These are phyloP conservation scores for Acanthococcus lagerstroemiae DNA, from an alignment of 2,888 invertebrate genomes.

Conservation along the genomic window DNA sequence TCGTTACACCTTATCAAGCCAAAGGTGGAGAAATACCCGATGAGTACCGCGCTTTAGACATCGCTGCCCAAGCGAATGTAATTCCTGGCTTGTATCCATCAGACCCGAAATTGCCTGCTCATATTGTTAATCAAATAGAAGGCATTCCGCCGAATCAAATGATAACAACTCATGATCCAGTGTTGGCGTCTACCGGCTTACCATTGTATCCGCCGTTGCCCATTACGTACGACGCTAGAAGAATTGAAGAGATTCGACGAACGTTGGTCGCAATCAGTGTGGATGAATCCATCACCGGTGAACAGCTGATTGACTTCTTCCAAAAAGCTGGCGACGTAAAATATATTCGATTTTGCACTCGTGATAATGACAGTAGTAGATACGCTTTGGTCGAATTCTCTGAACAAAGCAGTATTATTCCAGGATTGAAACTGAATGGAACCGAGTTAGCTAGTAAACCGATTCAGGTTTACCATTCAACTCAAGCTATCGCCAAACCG, in stretches of 20 bases:
- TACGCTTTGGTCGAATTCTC: slow-evolving; percentile 88
- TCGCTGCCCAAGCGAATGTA: slow-evolving; percentile 79
- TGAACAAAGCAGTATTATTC: slow-evolving; percentile 78
- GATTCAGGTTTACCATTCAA: slow-evolving; percentile 73
- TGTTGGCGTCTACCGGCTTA: slow-evolving; percentile 66
- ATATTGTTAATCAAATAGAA: slow-evolving; percentile 78
- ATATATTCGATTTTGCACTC: slow-evolving; percentile 82
- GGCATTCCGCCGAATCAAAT: slow-evolving; percentile 72
- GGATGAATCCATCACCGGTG: slow-evolving; percentile 56
- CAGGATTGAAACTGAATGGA: slow-evolving; percentile 77
- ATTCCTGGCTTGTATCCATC: slow-evolving; percentile 74
- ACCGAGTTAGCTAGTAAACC: slow-evolving; percentile 60
- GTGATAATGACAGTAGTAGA: slow-evolving; percentile 61
- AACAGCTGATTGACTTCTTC: slow-evolving; percentile 83
- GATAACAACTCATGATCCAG: slow-evolving; percentile 84
- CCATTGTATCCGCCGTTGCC: slow-evolving; percentile 87
- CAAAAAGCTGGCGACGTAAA: slow-evolving; percentile 84
- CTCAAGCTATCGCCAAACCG: slow-evolving; percentile 81
- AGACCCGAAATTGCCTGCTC: slow-evolving; percentile 78
- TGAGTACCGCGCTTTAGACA: slow-evolving; percentile 84
- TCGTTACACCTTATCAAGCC: slow-evolving; percentile 81
- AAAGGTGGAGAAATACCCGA: slow-evolving; percentile 75
- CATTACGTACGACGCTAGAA: slow-evolving; percentile 72
- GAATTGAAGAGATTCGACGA: slow-evolving; percentile 91
- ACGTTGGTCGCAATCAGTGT: slow-evolving; percentile 81